Evolutionary conservation across 2,888 invertebrate genomes (phyloP).

Genomic region (Kryphioiulus occultus): DNA sequence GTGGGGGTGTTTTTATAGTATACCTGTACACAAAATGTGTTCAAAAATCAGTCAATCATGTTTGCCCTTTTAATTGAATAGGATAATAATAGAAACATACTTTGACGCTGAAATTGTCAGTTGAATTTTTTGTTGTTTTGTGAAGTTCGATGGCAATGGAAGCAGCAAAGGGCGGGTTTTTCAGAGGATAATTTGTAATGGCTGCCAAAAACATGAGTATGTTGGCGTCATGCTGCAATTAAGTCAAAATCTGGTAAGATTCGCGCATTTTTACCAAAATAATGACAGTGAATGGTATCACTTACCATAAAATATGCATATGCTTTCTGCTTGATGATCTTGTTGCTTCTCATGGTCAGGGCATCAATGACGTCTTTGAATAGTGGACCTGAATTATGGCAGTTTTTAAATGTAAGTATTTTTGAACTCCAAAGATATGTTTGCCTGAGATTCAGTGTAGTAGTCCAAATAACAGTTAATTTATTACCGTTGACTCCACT

Average conservation of each 20-base stretch:
- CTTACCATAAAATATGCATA: not conserved
- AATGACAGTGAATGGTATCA: not conserved
- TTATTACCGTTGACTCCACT: not conserved
- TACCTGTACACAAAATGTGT: not conserved
- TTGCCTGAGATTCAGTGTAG: too few relatives aligned
- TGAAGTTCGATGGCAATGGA: too few relatives aligned
- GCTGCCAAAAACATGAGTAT: not conserved
- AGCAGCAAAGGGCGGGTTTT: too few relatives aligned
- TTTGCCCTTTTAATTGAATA: not conserved
- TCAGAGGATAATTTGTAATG: too few relatives aligned
- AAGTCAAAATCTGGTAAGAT: not conserved
- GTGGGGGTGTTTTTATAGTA: not conserved
- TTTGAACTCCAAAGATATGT: too few relatives aligned
- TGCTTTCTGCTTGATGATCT: not conserved
- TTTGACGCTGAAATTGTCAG: too few relatives aligned
- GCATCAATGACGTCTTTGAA: not conserved
- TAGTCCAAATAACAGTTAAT: not conserved
- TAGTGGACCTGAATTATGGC: not conserved
- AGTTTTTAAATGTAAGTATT: too few relatives aligned
- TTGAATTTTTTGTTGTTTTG: too few relatives aligned
- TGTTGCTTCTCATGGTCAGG: not conserved
- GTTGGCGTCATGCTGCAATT: not conserved
- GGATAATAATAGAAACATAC: too few relatives aligned
- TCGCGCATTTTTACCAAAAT: too few relatives aligned
- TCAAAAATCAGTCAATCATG: not conserved